Conservation (phyloP, 2,113 vertebrate genomes). For the Rhabdornis inornatus region DNA sequence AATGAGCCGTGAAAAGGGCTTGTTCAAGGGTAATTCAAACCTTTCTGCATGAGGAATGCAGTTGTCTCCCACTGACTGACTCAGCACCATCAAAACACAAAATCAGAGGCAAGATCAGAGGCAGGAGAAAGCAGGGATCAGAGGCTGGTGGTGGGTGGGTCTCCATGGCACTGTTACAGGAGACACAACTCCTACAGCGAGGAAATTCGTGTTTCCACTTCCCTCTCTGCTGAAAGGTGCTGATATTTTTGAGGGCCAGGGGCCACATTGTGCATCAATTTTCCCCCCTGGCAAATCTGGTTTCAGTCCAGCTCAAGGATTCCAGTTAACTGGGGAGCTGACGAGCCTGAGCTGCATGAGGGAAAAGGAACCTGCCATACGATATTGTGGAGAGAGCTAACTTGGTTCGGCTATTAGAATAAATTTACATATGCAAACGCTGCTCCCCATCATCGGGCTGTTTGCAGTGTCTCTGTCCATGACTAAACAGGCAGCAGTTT, state of each 20-base stretch:
- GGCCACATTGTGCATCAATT: background rate
- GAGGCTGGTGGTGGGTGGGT: slow-evolving; percentile 9
- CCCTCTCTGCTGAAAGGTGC: background rate
- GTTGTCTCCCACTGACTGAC: slow-evolving; percentile 15
- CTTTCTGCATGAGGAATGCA: background rate
- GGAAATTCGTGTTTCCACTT: background rate
- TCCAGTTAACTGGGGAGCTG: background rate
- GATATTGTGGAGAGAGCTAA: background rate
- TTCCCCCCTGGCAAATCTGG: background rate
- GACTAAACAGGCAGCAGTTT: background rate
- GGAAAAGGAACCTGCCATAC: background rate
- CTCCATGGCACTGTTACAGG: background rate
- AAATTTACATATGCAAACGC: slow-evolving; percentile 16
- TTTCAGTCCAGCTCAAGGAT: background rate
- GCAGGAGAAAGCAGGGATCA: background rate
- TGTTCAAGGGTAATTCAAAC: background rate
- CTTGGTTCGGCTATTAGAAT: background rate
- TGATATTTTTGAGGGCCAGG: background rate
- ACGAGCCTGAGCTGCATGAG: background rate
- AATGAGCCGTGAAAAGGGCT: background rate
- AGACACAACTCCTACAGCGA: background rate
- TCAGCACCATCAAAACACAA: slow-evolving; percentile 4
- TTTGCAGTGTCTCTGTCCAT: background rate
- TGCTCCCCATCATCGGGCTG: background rate
- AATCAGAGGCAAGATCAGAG: background rate